Conservation (phyloP, 35 echinoderm and acorn worm genomes). For the Ptychodera flava region DNA sequence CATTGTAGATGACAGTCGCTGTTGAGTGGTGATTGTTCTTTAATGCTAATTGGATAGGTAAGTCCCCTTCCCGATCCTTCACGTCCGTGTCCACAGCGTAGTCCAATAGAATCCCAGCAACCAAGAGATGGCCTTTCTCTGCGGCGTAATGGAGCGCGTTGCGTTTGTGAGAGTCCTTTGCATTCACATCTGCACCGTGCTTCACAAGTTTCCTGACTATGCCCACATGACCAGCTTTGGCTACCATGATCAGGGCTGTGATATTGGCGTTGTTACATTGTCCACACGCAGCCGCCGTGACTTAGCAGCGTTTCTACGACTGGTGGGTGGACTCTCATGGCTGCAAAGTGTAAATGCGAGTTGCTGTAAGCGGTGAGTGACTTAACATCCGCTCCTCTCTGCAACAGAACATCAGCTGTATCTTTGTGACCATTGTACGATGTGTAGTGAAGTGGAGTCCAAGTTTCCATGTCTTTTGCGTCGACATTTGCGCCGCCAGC, state of each 20-base stretch:
- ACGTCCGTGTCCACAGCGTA: background rate
- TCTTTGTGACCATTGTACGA: background rate
- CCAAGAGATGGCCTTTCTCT: slow-evolving; percentile 74
- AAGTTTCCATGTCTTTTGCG: background rate
- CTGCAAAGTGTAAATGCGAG: background rate
- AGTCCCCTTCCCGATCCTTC: background rate
- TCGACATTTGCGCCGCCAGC: background rate
- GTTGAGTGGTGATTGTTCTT: background rate
- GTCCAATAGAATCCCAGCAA: slow-evolving; percentile 48
- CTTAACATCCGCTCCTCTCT: background rate
- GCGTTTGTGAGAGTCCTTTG: slow-evolving; percentile 42
- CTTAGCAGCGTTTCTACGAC: background rate
- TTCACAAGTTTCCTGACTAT: slow-evolving; percentile 76
- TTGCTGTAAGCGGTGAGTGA: background rate
- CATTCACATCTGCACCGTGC: slow-evolving; percentile 54
- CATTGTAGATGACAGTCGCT: background rate
- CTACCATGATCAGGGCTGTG: slow-evolving; percentile 86
- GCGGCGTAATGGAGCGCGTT: slow-evolving; percentile 79
- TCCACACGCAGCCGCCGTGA: slow-evolving; percentile 63
- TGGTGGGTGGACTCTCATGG: background rate
- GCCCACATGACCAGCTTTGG: slow-evolving; percentile 75
- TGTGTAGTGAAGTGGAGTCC: background rate
- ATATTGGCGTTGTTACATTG: slow-evolving; percentile 83
- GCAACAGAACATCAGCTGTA: background rate
- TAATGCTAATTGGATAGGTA: background rate